phyloP scores from a whole-genome alignment of 2,797 vertebrate species.

The Gastrophryne carolinensis region DNA sequence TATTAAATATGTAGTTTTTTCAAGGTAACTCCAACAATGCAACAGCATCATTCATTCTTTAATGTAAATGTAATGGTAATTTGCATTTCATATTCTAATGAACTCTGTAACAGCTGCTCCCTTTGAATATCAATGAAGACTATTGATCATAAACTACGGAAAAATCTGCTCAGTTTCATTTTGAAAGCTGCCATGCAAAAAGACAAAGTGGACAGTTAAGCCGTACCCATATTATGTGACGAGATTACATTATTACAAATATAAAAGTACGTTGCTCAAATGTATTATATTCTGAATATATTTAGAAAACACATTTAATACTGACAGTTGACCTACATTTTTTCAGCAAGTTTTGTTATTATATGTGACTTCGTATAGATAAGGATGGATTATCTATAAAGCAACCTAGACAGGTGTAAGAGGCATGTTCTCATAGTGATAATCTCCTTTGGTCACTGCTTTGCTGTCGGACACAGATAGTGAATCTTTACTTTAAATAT shows the following conservation, averaged over 20 bases:
- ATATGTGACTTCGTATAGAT: background rate
- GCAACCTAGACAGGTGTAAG: too few relatives aligned
- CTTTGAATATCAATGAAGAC: slow-evolving; percentile 11
- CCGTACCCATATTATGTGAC: background rate
- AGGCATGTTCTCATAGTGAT: too few relatives aligned
- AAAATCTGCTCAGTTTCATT: background rate
- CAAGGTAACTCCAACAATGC: background rate
- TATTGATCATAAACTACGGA: background rate
- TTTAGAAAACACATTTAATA: background rate
- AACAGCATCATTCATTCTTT: background rate
- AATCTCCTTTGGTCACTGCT: too few relatives aligned
- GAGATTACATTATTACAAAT: background rate
- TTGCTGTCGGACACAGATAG: too few relatives aligned
- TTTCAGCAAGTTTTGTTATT: background rate
- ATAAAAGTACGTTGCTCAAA: background rate
- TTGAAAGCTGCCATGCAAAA: background rate
- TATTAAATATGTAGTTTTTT: background rate
- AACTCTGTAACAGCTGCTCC: background rate
- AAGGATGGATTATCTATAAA: background rate
- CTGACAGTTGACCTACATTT: background rate
- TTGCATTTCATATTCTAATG: slow-evolving; percentile 13
- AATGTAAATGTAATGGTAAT: background rate
- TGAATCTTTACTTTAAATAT: too few relatives aligned
- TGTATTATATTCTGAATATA: background rate
- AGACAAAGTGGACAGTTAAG: background rate